These are phyloP conservation scores for Drosophila seguyi DNA, from an alignment of 1,140 invertebrate genomes.

Conservation along the genomic window DNA sequence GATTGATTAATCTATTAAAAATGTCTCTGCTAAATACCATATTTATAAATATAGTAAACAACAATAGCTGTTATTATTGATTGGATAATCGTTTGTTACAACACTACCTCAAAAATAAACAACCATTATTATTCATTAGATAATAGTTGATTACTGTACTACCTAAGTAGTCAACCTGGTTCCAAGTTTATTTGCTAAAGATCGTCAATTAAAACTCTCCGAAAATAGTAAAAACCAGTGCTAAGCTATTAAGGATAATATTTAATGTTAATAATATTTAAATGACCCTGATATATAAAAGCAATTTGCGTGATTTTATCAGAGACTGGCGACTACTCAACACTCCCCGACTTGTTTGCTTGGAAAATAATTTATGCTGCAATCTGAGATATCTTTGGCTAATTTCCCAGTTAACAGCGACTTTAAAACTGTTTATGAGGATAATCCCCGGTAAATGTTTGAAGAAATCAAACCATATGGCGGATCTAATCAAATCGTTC, in stretches of 20 bases:
- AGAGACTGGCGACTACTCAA: background rate
- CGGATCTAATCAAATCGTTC: conserved; percentile 43
- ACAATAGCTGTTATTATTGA: background rate
- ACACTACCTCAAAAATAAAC: background rate
- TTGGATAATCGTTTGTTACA: background rate
- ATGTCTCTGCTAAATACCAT: background rate
- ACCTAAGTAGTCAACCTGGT: background rate
- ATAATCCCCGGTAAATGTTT: conserved; percentile 31
- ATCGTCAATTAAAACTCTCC: background rate
- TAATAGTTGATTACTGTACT: background rate
- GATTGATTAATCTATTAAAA: background rate
- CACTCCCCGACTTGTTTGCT: background rate
- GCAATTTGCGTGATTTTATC: conserved; percentile 3
- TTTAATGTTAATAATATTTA: conserved; percentile 8
- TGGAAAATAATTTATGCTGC: conserved; percentile 2
- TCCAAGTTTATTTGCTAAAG: background rate
- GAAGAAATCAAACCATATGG: conserved; percentile 40
- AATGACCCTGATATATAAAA: conserved; percentile 8
- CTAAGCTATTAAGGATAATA: background rate
- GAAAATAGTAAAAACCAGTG: conserved; percentile 6
- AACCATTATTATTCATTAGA: background rate
- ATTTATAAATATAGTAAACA: background rate
- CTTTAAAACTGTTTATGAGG: conserved; percentile 23
- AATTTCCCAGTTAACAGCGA: conserved; percentile 20
- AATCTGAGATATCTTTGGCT: conserved; percentile 16